Percentiles rank a stretch among this genome's conserved stretches.
phyloP scores from a whole-genome alignment of 2,888 invertebrate species.

The Quadriops clusia region DNA sequence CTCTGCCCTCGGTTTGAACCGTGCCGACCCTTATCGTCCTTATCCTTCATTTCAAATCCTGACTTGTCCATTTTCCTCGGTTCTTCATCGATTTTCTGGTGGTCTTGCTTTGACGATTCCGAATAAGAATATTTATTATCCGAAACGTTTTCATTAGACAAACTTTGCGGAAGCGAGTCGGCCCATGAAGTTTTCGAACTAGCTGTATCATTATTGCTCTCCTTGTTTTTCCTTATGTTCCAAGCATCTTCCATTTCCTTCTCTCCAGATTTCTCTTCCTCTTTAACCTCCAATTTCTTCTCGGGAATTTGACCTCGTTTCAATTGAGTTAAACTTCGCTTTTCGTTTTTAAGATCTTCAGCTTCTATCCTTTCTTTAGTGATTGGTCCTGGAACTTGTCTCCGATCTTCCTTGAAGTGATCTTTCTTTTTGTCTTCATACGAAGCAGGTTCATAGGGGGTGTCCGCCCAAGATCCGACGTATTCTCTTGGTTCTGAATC shows the following conservation, averaged over 20 bases:
- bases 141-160: too few species aligned
- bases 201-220: slow-evolving; percentile 16
- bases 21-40: slow-evolving; percentile 22
- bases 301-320: slow-evolving; percentile 35
- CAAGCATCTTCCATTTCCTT: slow-evolving; percentile 20
- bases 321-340: slow-evolving; percentile 40
- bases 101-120: too few species aligned
- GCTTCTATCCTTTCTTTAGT: slow-evolving; percentile 49
- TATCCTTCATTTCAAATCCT: too few species aligned
- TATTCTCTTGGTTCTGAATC: slow-evolving; percentile 37
- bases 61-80: slow-evolving; percentile 15
- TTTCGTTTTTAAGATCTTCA: slow-evolving; percentile 41
- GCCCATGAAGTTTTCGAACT: slow-evolving; percentile 38
- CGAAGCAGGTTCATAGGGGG: slow-evolving; percentile 27
- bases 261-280: slow-evolving; percentile 21
- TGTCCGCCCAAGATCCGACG: slow-evolving; percentile 39
- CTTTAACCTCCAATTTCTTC: slow-evolving; percentile 24
- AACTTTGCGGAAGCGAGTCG: slow-evolving; percentile 33
- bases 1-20: slow-evolving; percentile 33
- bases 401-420: slow-evolving; percentile 28
- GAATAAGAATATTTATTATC: too few species aligned
- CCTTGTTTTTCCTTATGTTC: slow-evolving; percentile 16
- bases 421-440: slow-evolving; percentile 32
- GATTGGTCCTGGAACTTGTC: slow-evolving; percentile 47
- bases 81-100: too few species aligned